Percentiles rank a stretch among this genome's conserved stretches.
These are phyloP conservation scores for Microcebus murinus DNA, from an alignment of 2,113 vertebrate species.

Conservation along the genomic window DNA sequence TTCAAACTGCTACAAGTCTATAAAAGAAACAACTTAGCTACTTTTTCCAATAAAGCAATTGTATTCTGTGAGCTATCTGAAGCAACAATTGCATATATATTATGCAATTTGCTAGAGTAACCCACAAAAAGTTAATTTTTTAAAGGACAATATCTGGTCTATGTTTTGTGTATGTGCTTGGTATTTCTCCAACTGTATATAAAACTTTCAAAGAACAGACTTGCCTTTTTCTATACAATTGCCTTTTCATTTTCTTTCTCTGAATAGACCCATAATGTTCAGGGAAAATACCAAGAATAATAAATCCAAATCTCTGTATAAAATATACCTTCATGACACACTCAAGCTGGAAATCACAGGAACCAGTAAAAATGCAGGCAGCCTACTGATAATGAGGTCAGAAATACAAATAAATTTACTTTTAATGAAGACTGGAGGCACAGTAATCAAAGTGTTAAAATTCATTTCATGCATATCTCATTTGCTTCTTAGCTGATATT, in stretches of 20 bases:
- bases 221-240: constrained; percentile 56
- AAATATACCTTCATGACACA: constrained; percentile 74
- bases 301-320: constrained; percentile 74
- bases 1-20: neutral
- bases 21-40: neutral
- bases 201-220: constrained; percentile 54
- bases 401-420: constrained; percentile 87
- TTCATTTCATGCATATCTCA: constrained; percentile 89
- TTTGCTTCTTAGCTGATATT: constrained; percentile 93
- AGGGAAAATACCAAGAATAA: constrained; percentile 73
- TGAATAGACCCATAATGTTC: constrained; percentile 63
- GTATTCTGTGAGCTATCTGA: neutral
- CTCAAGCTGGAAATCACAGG: constrained; percentile 78
- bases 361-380: constrained; percentile 76
- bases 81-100: neutral
- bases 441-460: constrained; percentile 90
- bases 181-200: constrained; percentile 52
- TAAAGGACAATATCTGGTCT: constrained; percentile 47
- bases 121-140: constrained; percentile 44
- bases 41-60: neutral
- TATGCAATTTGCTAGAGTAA: constrained; percentile 20
- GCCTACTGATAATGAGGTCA: constrained; percentile 84
- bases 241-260: constrained; percentile 71
- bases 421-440: constrained; percentile 86
- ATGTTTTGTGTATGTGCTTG: neutral